phyloP scores from a whole-genome alignment of 2,888 invertebrate species.

The Oxytorus armatus region DNA sequence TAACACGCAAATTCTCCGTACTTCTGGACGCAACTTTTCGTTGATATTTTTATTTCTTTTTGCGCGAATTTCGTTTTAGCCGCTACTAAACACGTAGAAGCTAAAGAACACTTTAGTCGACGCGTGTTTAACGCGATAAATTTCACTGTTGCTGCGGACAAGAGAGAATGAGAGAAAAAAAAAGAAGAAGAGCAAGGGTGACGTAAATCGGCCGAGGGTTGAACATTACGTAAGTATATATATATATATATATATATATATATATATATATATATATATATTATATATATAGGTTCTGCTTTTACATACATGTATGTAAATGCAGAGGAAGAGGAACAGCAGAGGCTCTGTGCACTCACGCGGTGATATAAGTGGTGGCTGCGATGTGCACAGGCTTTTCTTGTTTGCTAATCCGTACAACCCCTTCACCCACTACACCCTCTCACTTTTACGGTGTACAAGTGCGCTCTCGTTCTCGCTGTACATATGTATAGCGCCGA shows the following conservation, averaged over 20 bases:
- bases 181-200: constrained; percentile 9
- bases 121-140: constrained; percentile 37
- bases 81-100: constrained; percentile 1
- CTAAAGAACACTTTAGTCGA: constrained; percentile 46
- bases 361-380: constrained; percentile 77
- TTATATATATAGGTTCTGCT: not conserved
- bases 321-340: constrained; percentile 18
- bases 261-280: constrained; percentile 4
- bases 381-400: constrained; percentile 70
- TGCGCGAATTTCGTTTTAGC: not conserved
- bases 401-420: constrained; percentile 79
- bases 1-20: not conserved
- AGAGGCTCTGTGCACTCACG: constrained; percentile 73
- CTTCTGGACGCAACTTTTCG: not conserved
- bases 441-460: constrained; percentile 35
- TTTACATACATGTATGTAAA: constrained; percentile 15
- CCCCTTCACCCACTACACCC: constrained; percentile 14
- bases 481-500: constrained; percentile 15
- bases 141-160: constrained; percentile 32
- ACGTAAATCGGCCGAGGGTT: constrained; percentile 41
- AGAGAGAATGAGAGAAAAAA: not conserved
- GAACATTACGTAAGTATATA: constrained; percentile 28
- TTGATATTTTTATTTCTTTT: constrained; percentile 10
- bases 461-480: constrained; percentile 20
- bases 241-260: not conserved